These are phyloP conservation scores for Luehdorfia chinensis DNA, from an alignment of 1,140 invertebrate species.

Conservation along the genomic window DNA sequence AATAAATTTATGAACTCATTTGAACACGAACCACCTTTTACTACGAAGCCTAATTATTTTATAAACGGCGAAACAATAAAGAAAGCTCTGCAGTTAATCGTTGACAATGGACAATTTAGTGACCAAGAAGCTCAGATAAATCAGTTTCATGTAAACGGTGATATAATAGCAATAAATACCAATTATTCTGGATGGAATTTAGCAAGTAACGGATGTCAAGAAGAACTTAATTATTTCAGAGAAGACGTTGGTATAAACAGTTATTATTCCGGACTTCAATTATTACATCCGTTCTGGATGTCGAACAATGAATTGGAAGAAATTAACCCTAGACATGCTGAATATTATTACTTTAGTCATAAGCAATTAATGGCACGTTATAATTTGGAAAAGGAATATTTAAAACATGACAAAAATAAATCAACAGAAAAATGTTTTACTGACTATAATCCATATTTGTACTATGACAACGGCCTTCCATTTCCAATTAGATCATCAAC, in stretches of 20 bases:
- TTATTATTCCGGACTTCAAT: conserved; percentile 84
- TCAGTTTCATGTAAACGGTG: conserved; percentile 40
- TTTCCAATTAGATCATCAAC: conserved; percentile 48
- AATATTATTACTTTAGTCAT: conserved; percentile 79
- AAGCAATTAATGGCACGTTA: conserved; percentile 81
- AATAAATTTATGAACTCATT: conserved; percentile 18
- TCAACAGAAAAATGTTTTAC: conserved; percentile 32
- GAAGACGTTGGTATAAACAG: conserved; percentile 84
- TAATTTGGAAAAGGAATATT: conserved; percentile 80
- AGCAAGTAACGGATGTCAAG: conserved; percentile 74
- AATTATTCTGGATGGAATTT: conserved; percentile 79
- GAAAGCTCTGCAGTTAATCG: conserved; percentile 48
- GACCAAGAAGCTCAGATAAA: conserved; percentile 35
- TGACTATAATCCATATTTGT: conserved; percentile 49
- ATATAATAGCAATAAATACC: conserved; percentile 55
- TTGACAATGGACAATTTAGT: conserved; percentile 37
- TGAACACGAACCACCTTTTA: conserved; percentile 44
- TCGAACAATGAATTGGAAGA: conserved; percentile 75
- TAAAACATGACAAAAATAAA: conserved; percentile 23
- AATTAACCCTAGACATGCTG: conserved; percentile 78
- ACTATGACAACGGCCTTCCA: conserved; percentile 59
- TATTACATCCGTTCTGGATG: conserved; percentile 83
- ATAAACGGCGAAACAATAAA: conserved; percentile 54
- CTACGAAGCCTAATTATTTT: conserved; percentile 56
- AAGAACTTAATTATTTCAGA: conserved; percentile 83